These are phyloP conservation scores for Drosophila kikkawai DNA, from an alignment of 1,140 invertebrate species.

Conservation along the genomic window DNA sequence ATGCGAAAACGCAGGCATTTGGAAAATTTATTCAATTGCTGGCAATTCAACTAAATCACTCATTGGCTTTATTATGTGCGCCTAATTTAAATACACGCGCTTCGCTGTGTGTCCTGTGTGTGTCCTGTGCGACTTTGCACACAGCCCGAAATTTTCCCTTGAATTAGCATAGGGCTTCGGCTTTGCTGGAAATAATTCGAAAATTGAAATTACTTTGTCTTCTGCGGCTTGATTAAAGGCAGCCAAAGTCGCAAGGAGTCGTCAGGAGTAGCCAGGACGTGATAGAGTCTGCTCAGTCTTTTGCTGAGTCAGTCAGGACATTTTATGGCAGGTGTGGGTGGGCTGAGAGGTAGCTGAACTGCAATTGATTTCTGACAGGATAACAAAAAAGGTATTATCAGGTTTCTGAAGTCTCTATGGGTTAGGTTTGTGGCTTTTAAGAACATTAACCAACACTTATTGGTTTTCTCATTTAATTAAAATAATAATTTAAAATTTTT, in stretches of 20 bases:
- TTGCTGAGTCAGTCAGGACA: conserved; percentile 30
- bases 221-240: conserved; percentile 86
- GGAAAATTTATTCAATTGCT: conserved; percentile 84
- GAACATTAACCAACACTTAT: not conserved
- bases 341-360: not conserved
- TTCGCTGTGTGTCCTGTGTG: conserved; percentile 22
- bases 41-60: conserved; percentile 84
- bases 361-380: conserved; percentile 3
- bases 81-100: conserved; percentile 77
- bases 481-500: too few species aligned
- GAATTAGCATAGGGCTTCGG: conserved; percentile 35
- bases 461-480: not conserved
- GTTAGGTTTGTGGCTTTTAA: too few species aligned
- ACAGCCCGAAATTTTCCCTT: conserved; percentile 9
- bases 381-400: not conserved
- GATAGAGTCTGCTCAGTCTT: conserved; percentile 9
- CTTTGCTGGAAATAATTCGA: conserved; percentile 79
- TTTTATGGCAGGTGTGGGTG: conserved; percentile 6
- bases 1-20: conserved; percentile 78
- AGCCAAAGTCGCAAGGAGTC: conserved; percentile 24
- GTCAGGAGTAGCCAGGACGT: conserved; percentile 18
- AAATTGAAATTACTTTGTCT: conserved; percentile 76
- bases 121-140: conserved; percentile 6
- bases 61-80: conserved; percentile 80
- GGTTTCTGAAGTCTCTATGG: not conserved